These are phyloP conservation scores for Athalia circularis DNA, from an alignment of 2,888 invertebrate genomes.

Conservation along the genomic window DNA sequence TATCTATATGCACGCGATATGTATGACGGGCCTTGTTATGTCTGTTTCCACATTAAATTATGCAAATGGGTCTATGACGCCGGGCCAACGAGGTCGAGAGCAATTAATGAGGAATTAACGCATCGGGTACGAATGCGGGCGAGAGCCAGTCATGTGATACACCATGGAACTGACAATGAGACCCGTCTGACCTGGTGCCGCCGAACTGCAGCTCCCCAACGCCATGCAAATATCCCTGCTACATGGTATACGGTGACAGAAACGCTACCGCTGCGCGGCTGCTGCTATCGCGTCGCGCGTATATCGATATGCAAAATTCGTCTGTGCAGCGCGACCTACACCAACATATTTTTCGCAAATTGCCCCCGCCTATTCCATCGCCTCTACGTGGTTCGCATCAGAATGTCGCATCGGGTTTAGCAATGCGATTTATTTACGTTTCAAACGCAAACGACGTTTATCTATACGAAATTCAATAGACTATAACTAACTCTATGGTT, in stretches of 20 bases:
- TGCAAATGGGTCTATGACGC: neutral
- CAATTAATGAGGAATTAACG: constrained; percentile 27
- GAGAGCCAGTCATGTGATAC: constrained; percentile 6
- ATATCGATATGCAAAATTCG: too few species aligned
- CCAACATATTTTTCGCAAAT: neutral
- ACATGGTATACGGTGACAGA: too few species aligned
- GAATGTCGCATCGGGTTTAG: too few species aligned
- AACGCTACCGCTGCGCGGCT: too few species aligned
- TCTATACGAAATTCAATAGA: too few species aligned
- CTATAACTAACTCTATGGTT: too few species aligned
- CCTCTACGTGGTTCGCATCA: too few species aligned
- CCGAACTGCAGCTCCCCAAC: neutral
- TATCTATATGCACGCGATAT: neutral
- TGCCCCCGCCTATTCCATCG: too few species aligned
- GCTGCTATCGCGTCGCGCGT: too few species aligned
- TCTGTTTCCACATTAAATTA: constrained; percentile 4
- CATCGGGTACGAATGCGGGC: neutral
- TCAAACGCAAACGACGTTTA: too few species aligned
- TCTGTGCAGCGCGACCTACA: neutral
- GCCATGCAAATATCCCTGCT: too few species aligned
- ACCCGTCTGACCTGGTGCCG: neutral
- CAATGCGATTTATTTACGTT: too few species aligned
- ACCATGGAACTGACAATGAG: neutral
- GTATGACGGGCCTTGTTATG: neutral
- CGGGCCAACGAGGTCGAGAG: neutral